These are phyloP conservation scores for Zygogramma bicolorata DNA, from an alignment of 2,888 invertebrate genomes.

Conservation along the genomic window DNA sequence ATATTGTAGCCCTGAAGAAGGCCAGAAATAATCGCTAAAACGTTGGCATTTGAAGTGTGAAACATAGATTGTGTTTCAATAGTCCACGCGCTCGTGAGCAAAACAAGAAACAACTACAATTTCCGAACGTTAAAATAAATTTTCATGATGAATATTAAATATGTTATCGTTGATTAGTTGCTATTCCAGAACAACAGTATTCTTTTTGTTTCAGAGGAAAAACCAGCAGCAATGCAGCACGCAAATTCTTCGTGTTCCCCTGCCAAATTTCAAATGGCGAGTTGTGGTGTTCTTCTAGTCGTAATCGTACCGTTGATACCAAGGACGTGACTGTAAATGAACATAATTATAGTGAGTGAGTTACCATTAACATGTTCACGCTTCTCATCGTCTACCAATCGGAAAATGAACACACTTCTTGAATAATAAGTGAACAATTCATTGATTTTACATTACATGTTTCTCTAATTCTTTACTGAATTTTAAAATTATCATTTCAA, in stretches of 20 bases:
- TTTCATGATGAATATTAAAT: too few species aligned
- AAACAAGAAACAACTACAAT: too few species aligned
- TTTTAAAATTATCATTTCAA: too few species aligned
- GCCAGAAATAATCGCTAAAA: too few species aligned
- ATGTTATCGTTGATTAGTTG: background rate
- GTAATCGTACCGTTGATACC: conserved; percentile 52
- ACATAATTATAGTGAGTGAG: conserved; percentile 27
- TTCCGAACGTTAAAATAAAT: too few species aligned
- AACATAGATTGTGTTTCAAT: too few species aligned
- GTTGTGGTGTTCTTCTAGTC: conserved; percentile 55
- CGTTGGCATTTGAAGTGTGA: too few species aligned
- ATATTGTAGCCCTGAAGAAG: too few species aligned
- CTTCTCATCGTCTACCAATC: background rate
- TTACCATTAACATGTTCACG: background rate
- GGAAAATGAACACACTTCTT: background rate
- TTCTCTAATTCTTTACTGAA: too few species aligned
- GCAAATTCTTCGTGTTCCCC: conserved; percentile 69
- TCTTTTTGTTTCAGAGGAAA: conserved; percentile 72
- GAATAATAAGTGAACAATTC: too few species aligned
- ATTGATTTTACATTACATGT: background rate
- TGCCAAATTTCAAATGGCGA: conserved; percentile 53
- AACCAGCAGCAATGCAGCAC: conserved; percentile 81
- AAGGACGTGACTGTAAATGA: conserved; percentile 47
- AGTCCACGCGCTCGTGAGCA: too few species aligned
- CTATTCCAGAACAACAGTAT: background rate